phyloP scores from a whole-genome alignment of 64 coral and sea anemone species.

The Pachyseris speciosa region DNA sequence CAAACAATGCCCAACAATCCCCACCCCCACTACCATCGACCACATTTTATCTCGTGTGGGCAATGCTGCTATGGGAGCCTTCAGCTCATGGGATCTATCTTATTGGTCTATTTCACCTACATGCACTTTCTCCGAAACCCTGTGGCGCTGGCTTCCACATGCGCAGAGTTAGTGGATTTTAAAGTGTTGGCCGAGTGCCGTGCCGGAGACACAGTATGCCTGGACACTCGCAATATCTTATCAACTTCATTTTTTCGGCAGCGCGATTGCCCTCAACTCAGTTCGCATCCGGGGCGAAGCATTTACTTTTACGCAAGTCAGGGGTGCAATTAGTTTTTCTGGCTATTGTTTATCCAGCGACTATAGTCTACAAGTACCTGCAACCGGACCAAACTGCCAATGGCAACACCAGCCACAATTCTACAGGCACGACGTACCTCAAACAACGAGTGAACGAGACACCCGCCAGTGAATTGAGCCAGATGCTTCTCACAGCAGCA shows the following conservation, averaged over 20 bases:
- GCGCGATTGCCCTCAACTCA: not conserved
- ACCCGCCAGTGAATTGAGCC: too few species aligned
- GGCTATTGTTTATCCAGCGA: not conserved
- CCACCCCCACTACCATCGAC: not conserved
- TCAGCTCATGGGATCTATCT: not conserved
- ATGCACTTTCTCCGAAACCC: not conserved
- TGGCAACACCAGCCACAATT: too few species aligned
- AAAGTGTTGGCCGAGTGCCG: not conserved
- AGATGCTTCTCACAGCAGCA: too few species aligned
- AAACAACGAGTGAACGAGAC: too few species aligned
- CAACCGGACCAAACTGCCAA: too few species aligned
- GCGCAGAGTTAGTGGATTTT: not conserved
- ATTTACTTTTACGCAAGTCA: not conserved
- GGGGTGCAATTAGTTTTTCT: not conserved
- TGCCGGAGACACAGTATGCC: not conserved
- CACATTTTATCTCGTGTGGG: not conserved
- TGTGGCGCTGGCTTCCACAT: not conserved
- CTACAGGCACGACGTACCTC: too few species aligned
- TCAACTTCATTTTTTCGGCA: not conserved
- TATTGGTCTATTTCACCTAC: not conserved
- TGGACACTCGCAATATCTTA: not conserved
- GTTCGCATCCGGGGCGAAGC: not conserved
- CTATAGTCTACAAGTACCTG: too few species aligned
- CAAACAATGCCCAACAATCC: not conserved
- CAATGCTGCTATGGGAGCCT: too few species aligned